Percentiles rank a stretch among this genome's conserved stretches.
Conservation (phyloP, 1,140 invertebrate species). For the Drosophila arawakana region DNA sequence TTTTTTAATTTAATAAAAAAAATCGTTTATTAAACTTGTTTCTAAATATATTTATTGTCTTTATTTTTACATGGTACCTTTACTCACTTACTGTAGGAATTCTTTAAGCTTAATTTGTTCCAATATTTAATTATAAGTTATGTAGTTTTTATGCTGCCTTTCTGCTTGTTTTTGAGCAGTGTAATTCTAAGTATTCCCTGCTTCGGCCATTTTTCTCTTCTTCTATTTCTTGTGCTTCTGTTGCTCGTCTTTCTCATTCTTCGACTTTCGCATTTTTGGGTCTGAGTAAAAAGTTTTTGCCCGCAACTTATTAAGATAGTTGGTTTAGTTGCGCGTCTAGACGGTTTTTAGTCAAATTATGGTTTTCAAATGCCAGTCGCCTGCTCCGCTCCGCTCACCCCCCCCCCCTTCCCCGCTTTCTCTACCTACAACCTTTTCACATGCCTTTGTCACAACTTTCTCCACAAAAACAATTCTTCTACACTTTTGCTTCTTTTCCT, state of each 20-base stretch:
- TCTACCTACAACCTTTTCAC: not conserved
- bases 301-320: conserved; percentile 81
- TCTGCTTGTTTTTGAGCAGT: too few species aligned
- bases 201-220: not conserved
- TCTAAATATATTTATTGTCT: too few species aligned
- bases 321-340: conserved; percentile 71
- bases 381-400: conserved; percentile 3
- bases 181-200: not conserved
- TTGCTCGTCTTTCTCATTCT: not conserved
- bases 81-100: too few species aligned
- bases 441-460: not conserved
- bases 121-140: too few species aligned
- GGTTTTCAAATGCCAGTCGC: conserved; percentile 67
- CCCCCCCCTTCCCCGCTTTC: not conserved
- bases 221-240: not conserved
- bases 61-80: too few species aligned
- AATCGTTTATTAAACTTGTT: too few species aligned
- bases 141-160: too few species aligned
- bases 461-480: conserved; percentile 8
- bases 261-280: conserved; percentile 7
- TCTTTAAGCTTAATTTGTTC: too few species aligned
- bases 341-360: conserved; percentile 82
- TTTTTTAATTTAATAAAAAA: too few species aligned
- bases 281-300: conserved; percentile 65
- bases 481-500: not conserved